Conservation (phyloP, 2,888 invertebrate genomes). For the Oligia fasciuncula region DNA sequence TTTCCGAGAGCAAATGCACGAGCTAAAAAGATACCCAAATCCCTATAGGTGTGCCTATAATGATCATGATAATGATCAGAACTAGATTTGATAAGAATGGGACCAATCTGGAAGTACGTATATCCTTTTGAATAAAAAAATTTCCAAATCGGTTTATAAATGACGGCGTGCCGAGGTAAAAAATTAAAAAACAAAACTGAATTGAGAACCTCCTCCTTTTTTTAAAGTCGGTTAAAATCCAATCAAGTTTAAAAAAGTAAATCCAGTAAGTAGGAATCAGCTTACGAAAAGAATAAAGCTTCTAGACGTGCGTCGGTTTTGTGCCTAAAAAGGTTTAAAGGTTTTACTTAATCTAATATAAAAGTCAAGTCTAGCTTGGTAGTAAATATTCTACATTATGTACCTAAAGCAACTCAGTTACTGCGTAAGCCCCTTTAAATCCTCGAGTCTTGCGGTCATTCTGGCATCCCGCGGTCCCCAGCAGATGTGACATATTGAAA, state of each 20-base stretch:
- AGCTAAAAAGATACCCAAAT: too few species aligned
- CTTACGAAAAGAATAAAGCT: not conserved
- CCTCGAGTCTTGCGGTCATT: constrained; percentile 3
- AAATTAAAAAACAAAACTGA: too few species aligned
- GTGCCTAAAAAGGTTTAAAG: not conserved
- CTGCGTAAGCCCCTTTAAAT: constrained; percentile 8
- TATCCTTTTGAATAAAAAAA: too few species aligned
- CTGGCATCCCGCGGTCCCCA: not conserved
- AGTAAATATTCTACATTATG: constrained; percentile 34
- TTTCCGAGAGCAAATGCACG: too few species aligned
- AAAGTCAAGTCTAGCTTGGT: constrained; percentile 1
- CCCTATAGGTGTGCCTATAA: too few species aligned
- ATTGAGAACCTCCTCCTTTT: too few species aligned
- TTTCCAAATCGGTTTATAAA: too few species aligned
- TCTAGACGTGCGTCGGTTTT: not conserved
- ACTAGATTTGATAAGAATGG: too few species aligned
- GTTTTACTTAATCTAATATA: not conserved
- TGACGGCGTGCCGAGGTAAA: too few species aligned
- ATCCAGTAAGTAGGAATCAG: not conserved
- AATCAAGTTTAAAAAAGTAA: not conserved
- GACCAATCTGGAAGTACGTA: too few species aligned
- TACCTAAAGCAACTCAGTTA: constrained; percentile 3
- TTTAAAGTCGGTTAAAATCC: too few species aligned
- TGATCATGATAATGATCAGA: too few species aligned
- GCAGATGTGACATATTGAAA: constrained; percentile 15